These are phyloP conservation scores for Formica aserva DNA, from an alignment of 2,888 invertebrate species.

Conservation along the genomic window DNA sequence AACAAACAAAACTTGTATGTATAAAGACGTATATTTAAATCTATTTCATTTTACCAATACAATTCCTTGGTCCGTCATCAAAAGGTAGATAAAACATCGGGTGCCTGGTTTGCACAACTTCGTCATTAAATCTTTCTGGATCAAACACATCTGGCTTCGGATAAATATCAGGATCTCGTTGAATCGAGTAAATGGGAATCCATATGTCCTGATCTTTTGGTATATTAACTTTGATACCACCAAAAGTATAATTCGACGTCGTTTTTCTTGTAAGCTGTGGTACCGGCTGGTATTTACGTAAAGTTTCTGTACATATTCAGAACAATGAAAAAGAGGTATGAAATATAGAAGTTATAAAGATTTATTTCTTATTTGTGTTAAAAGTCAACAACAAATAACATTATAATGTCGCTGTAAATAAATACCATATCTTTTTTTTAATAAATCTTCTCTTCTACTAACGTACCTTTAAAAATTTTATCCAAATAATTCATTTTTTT, in stretches of 20 bases:
- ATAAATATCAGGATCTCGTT: too few relatives aligned
- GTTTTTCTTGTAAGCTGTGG: constrained; percentile 69
- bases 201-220: constrained; percentile 67
- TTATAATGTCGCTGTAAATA: background rate
- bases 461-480: too few relatives aligned
- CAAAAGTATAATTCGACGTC: constrained; percentile 71
- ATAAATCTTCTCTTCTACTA: constrained; percentile 53
- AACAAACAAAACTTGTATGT: background rate
- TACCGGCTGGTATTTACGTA: constrained; percentile 44
- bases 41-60: too few relatives aligned
- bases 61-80: too few relatives aligned
- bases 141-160: too few relatives aligned
- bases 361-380: background rate
- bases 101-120: too few relatives aligned
- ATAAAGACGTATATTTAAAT: background rate
- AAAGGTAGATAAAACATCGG: too few relatives aligned
- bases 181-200: constrained; percentile 67
- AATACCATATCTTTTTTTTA: background rate
- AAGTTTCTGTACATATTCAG: background rate
- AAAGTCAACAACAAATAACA: background rate
- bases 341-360: background rate
- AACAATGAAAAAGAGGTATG: background rate
- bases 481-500: too few relatives aligned
- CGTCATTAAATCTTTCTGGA: too few relatives aligned
- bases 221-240: constrained; percentile 70